Evolutionary conservation across 2,888 invertebrate species (phyloP), one percentile per base, ranked within the genome.

Genomic region (Strigamia crassipes): DNA sequence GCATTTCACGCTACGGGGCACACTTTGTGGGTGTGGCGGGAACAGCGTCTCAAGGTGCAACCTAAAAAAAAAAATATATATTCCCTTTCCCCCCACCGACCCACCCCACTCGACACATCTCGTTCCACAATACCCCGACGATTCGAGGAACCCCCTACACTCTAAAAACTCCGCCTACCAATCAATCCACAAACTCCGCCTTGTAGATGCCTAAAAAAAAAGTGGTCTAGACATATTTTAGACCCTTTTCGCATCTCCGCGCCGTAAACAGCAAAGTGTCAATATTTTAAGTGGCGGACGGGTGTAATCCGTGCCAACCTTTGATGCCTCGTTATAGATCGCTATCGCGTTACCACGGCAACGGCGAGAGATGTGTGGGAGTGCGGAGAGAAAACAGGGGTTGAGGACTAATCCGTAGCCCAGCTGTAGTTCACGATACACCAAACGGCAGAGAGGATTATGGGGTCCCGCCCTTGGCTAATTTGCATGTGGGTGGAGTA

Each of bases 11-110:
- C 73, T 73, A 73, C 73, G 73, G 31, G 73, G 73, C 73, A 73
- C 73, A 73, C 73, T 73, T 73, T 73, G 73, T 73, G 73, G 73
- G 73, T 73, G 73, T 73, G 73, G 73, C 73, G 73, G 73, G 73
- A 73, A 73, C 73, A 1, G 73, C 27, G 73, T 73, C 73, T 73
- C 73, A 31, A 73, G 73, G 73, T 73, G 73, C 73, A 73, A 73
- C 13, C 23, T n/a, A 31, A 73, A 73, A 73, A 73, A 73, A 12
- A 61, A 21, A 21, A 18, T 3, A 18, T 23, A 13, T 15, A 13
- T 27, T 21, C 21, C 21, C 61, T 66, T 73, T 15, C 10, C 31
- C 31, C 9, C 31, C n/a, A n/a, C n/a, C n/a, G n/a, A n/a, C n/a
- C n/a, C n/a, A n/a, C n/a, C 31, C n/a, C 23, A 23, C 23, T 18